Conservation (phyloP, 2,888 invertebrate species). For the Homarus gammarus region DNA sequence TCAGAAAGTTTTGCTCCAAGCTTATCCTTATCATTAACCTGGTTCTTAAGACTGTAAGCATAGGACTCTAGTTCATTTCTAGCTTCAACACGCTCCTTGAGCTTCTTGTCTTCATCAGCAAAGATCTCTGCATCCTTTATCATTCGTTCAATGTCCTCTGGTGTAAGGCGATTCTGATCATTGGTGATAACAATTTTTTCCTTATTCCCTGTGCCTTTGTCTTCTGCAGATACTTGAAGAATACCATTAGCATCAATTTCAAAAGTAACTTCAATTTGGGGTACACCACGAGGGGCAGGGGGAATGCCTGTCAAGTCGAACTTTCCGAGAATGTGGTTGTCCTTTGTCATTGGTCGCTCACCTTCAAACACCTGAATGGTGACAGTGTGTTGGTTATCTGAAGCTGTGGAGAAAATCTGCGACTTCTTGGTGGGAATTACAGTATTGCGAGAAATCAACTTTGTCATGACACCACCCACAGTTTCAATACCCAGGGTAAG, state of each 20-base stretch:
- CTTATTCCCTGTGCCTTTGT: slow-evolving; percentile 97
- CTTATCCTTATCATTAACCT: slow-evolving; percentile 97
- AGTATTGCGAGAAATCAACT: slow-evolving; percentile 97
- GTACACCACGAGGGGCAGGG: slow-evolving; percentile 94
- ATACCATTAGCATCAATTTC: slow-evolving; percentile 97
- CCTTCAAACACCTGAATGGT: slow-evolving; percentile 99
- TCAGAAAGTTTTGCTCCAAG: slow-evolving; percentile 93
- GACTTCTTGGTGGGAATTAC: slow-evolving; percentile 99
- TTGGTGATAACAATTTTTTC: slow-evolving; percentile 92
- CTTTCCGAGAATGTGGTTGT: slow-evolving; percentile 98
- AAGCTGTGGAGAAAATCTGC: slow-evolving; percentile 99
- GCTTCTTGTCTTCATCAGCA: slow-evolving; percentile 98
- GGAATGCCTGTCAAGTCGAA: slow-evolving; percentile 98
- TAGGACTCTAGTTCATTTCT: slow-evolving; percentile 98
- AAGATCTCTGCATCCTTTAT: slow-evolving; percentile 99
- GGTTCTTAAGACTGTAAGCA: slow-evolving; percentile 98
- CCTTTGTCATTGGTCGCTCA: slow-evolving; percentile 99
- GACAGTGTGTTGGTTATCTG: slow-evolving; percentile 99
- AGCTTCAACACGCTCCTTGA: slow-evolving; percentile 96
- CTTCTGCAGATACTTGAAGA: slow-evolving; percentile 97
- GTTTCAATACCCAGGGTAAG: slow-evolving; percentile 99
- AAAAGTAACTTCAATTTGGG: slow-evolving; percentile 96
- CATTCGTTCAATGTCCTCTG: slow-evolving; percentile 99
- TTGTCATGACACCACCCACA: slow-evolving; percentile 99
- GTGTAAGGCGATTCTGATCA: slow-evolving; percentile 97